Conservation (phyloP, 2,113 vertebrate genomes). For the Phoenicopterus ruber region DNA sequence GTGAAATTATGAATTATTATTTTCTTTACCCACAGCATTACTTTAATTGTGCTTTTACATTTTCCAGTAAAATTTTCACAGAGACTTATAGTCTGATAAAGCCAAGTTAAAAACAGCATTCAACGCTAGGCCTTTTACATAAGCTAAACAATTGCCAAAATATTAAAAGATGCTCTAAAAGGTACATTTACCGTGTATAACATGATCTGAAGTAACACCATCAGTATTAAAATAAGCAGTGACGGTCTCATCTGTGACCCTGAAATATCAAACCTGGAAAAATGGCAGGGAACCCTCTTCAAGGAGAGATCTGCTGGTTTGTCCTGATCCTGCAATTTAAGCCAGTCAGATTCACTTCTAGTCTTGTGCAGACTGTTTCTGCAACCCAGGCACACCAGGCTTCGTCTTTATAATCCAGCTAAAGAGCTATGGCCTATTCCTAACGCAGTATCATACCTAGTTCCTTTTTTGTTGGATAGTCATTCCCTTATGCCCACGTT, state of each 20-base stretch:
- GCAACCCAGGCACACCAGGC: neutral
- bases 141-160: neutral
- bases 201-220: neutral
- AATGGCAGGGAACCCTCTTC: neutral
- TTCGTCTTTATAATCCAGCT: neutral
- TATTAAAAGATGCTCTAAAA: neutral
- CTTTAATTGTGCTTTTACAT: constrained; percentile 35
- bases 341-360: neutral
- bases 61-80: constrained; percentile 34
- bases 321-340: neutral
- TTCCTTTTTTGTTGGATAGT: neutral
- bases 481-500: neutral
- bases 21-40: constrained; percentile 43
- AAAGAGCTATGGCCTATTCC: neutral
- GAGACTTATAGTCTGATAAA: neutral
- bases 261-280: neutral
- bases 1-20: constrained; percentile 41
- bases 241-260: neutral
- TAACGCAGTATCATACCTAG: neutral
- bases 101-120: neutral
- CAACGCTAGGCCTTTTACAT: neutral
- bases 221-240: neutral
- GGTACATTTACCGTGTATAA: neutral
- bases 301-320: neutral
- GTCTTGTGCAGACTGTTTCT: neutral